phyloP scores from a whole-genome alignment of 2,797 vertebrate species.

The Chiloscyllium punctatum region DNA sequence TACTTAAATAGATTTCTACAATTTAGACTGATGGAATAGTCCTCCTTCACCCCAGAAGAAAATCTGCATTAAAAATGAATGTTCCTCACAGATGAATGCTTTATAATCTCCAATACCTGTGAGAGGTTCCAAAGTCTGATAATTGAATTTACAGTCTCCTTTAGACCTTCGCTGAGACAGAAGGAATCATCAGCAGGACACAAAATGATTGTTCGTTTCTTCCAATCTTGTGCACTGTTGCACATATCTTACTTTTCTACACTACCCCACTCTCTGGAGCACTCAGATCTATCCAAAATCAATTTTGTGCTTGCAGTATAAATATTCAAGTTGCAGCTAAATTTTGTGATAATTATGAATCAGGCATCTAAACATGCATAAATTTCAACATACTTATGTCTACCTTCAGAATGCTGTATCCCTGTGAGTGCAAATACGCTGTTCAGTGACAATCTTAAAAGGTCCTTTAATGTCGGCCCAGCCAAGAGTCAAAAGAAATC shows the following conservation, averaged over 20 bases:
- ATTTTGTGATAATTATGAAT: neutral
- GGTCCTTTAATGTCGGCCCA: neutral
- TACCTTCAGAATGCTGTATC: neutral
- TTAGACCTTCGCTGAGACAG: neutral
- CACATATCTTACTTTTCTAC: neutral
- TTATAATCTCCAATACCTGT: neutral
- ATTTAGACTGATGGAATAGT: neutral
- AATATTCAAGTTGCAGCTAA: neutral
- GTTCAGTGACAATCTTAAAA: neutral
- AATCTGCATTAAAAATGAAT: constrained; percentile 2
- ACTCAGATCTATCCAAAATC: neutral
- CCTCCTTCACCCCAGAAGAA: neutral
- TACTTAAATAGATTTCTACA: neutral
- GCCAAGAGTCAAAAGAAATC: neutral
- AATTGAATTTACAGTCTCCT: neutral
- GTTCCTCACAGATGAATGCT: constrained; percentile 10
- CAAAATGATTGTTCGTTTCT: neutral
- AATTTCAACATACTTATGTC: neutral
- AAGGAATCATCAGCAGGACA: neutral
- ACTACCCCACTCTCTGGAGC: too few species aligned
- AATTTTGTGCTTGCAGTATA: neutral
- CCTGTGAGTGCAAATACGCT: too few species aligned
- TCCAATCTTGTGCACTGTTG: neutral
- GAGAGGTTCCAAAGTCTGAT: neutral
- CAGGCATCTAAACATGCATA: neutral